Percentiles rank a stretch among this genome's conserved stretches.
These are phyloP conservation scores for Danio rerio DNA, from an alignment of 2,113 vertebrate genomes.

Conservation along the genomic window DNA sequence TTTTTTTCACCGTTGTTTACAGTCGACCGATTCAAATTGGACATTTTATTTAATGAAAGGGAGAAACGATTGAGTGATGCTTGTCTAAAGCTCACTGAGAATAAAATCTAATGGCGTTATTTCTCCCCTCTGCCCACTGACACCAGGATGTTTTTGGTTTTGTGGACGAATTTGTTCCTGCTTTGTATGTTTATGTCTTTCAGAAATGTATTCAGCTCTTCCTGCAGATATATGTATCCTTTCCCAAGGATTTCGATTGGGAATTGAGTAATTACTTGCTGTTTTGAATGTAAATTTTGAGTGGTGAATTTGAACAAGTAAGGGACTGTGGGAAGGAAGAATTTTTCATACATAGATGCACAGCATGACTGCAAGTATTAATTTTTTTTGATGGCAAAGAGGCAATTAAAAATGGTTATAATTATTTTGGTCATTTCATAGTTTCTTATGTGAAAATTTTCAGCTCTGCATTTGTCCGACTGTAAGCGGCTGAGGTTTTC, in stretches of 20 bases:
- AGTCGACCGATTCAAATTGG: constrained; percentile 62
- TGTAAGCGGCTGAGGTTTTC: constrained; percentile 1
- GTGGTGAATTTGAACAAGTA: background rate
- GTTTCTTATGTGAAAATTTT: background rate
- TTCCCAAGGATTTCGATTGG: constrained; percentile 9
- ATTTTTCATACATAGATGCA: background rate
- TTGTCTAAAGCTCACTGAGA: constrained; percentile 48
- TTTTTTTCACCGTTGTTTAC: constrained; percentile 62
- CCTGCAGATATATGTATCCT: constrained; percentile 4
- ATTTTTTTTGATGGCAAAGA: background rate
- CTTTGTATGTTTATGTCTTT: background rate
- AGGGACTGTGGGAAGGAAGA: constrained; percentile 16
- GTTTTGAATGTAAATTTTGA: constrained; percentile 37
- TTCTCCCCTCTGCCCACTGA: constrained; percentile 51
- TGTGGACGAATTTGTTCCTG: constrained; percentile 12
- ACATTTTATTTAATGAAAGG: constrained; percentile 61
- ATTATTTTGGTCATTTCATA: background rate
- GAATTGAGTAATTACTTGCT: constrained; percentile 28
- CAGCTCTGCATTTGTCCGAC: background rate
- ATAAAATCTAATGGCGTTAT: constrained; percentile 63
- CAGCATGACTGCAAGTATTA: background rate
- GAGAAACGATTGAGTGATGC: constrained; percentile 23
- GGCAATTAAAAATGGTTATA: background rate
- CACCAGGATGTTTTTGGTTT: background rate
- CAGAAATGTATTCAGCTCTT: constrained; percentile 7